These are phyloP conservation scores for Tupaia tana DNA, from an alignment of 2,113 vertebrate species.

Conservation along the genomic window DNA sequence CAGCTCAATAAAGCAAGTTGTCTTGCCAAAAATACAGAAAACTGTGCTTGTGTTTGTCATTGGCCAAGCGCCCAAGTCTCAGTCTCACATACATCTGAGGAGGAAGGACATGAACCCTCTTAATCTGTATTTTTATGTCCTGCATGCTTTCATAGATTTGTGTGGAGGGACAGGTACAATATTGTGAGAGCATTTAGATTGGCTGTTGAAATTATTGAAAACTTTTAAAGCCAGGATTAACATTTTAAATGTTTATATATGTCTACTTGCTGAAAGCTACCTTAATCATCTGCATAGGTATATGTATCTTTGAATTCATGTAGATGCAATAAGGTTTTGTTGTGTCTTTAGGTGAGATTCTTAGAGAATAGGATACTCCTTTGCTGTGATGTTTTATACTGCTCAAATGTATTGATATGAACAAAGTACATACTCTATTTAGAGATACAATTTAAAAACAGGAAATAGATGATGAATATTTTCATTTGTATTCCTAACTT, in stretches of 20 bases:
- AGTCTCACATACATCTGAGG: conserved; percentile 33
- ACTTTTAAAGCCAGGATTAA: background rate
- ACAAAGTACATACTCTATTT: background rate
- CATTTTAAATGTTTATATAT: conserved; percentile 10
- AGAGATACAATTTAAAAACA: conserved; percentile 4
- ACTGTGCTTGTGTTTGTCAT: conserved; percentile 73
- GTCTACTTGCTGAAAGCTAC: conserved; percentile 8
- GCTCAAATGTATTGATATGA: background rate
- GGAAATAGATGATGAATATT: background rate
- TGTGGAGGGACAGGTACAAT: conserved; percentile 39
- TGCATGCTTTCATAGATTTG: conserved; percentile 56
- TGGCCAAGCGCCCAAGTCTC: conserved; percentile 75
- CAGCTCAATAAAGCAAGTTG: conserved; percentile 81
- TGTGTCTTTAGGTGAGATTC: background rate
- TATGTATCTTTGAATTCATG: background rate
- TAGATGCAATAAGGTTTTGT: background rate
- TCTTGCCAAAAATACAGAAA: conserved; percentile 80
- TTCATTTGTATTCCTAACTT: conserved; percentile 32
- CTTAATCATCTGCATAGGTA: background rate
- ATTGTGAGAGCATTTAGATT: background rate
- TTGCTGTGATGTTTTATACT: background rate
- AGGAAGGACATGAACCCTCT: background rate
- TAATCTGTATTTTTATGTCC: conserved; percentile 73
- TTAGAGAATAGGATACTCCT: background rate
- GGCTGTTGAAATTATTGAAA: background rate